Percentiles rank a stretch among this genome's conserved stretches.
These are phyloP conservation scores for Anoncus sp. DNA, from an alignment of 2,888 invertebrate species.

Conservation along the genomic window DNA sequence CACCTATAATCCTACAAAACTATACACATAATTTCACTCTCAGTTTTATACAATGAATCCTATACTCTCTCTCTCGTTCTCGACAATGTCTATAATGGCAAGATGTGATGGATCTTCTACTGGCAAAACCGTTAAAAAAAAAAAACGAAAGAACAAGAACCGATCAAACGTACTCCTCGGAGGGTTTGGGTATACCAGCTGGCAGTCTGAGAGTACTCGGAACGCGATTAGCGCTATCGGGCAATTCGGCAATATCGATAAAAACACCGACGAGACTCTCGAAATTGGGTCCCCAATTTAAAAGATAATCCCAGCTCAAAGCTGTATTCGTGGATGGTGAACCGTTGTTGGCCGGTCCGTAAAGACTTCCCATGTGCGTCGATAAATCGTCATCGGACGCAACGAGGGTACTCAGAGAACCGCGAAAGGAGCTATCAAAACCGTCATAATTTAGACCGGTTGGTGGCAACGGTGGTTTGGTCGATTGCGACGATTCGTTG, in stretches of 20 bases:
- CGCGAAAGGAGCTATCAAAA: slow-evolving; percentile 97
- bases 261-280: slow-evolving; percentile 98
- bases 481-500: slow-evolving; percentile 83
- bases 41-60: slow-evolving; percentile 31
- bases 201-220: slow-evolving; percentile 90
- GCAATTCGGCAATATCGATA: slow-evolving; percentile 97
- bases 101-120: slow-evolving; percentile 45
- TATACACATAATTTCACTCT: slow-evolving; percentile 49
- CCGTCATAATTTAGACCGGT: slow-evolving; percentile 91
- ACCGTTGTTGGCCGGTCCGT: slow-evolving; percentile 89
- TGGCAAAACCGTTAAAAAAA: slow-evolving; percentile 30
- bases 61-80: slow-evolving; percentile 13
- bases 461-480: slow-evolving; percentile 88
- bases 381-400: slow-evolving; percentile 96
- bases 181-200: slow-evolving; percentile 92
- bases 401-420: slow-evolving; percentile 96
- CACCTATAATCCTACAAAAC: slow-evolving; percentile 45
- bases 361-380: slow-evolving; percentile 91
- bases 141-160: slow-evolving; percentile 11
- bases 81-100: slow-evolving; percentile 57
- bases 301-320: slow-evolving; percentile 96
- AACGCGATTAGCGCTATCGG: slow-evolving; percentile 89
- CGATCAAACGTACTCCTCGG: slow-evolving; percentile 93
- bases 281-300: slow-evolving; percentile 99
- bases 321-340: slow-evolving; percentile 87